Evolutionary conservation across 2,797 vertebrate genomes (phyloP), one percentile per base, ranked within the genome.

Genomic region (Parotocinclus haroldoi): DNA sequence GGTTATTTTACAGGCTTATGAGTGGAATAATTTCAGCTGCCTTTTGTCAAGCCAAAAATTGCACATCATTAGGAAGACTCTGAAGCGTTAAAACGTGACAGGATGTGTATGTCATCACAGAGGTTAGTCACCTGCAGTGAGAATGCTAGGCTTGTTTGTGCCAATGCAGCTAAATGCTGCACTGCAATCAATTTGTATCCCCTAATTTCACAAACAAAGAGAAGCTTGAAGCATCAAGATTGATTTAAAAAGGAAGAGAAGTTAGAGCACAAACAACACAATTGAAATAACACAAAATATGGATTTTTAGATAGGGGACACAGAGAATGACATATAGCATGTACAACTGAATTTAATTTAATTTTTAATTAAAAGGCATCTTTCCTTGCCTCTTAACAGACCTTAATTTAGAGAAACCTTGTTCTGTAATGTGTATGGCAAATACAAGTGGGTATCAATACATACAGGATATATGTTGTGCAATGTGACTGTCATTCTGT

Each of bases 1-100:
- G 75, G 73, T 77, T 82, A 79, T 81, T 81, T 82, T 72, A 79
- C 74, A 56, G 79, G 68, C 65, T 79, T 75, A 77, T 78, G 75
- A 75, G 72, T 79, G 78, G 78, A 82, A 79, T 82, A 79, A 81
- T 81, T 81, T 76, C 62, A 70, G 72, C 64, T 73, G 66, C 71
- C 53, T 80, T 27, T 82, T 83, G 79, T 78, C 75, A 69, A 64
- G 67, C 53, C 62, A 76, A 66, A 81, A 83, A 81, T 82, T 76
- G 69, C 67, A 69, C 74, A 67, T 78, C 74, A 76, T 70, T 79
- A 79, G 48, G 45, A 64, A 52, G 71, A 76, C 69, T 27, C 2
- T 27, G 27, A 27, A 10, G 62, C 77, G 69, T 70, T 70, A 73
- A 77, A 56, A 72, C 60, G 66, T 56, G 74, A 71, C 71, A 62